Percentiles rank a stretch among this genome's conserved stretches.
Evolutionary conservation across 2,113 vertebrate genomes (phyloP).

Genomic region (Heterochromis multidens): DNA sequence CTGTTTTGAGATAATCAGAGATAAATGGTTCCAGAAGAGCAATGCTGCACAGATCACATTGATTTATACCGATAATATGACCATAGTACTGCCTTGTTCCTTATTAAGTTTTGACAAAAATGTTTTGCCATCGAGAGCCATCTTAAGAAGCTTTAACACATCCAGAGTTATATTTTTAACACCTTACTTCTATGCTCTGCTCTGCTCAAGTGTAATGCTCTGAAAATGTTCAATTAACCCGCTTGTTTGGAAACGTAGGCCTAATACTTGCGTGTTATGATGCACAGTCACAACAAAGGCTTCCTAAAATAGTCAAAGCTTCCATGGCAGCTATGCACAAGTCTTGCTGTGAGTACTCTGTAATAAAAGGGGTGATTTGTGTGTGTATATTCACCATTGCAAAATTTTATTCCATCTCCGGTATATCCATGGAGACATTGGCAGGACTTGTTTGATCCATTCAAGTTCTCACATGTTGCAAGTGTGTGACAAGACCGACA

Average conservation of each 20-base stretch:
- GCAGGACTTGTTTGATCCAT: constrained; percentile 58
- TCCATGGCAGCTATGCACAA: background rate
- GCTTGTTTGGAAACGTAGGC: background rate
- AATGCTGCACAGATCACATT: background rate
- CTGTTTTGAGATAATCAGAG: background rate
- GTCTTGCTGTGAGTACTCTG: background rate
- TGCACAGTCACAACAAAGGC: background rate
- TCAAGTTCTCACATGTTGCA: constrained; percentile 54
- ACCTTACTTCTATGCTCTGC: background rate
- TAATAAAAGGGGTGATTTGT: background rate
- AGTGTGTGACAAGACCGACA: constrained; percentile 66
- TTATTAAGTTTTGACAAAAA: background rate
- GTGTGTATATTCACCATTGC: constrained; percentile 64
- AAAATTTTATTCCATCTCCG: constrained; percentile 68
- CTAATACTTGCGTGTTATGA: background rate
- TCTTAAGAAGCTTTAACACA: background rate
- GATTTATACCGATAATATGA: background rate
- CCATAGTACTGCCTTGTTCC: background rate
- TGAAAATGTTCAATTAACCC: background rate
- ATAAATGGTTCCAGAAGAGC: background rate
- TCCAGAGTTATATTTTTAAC: background rate
- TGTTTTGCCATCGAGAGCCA: background rate
- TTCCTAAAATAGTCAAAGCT: constrained; percentile 7
- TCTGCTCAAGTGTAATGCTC: background rate
- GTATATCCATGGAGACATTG: constrained; percentile 71